Evolutionary conservation across 2,797 vertebrate species (phyloP).

Genomic region (Nyctalus aviator): DNA sequence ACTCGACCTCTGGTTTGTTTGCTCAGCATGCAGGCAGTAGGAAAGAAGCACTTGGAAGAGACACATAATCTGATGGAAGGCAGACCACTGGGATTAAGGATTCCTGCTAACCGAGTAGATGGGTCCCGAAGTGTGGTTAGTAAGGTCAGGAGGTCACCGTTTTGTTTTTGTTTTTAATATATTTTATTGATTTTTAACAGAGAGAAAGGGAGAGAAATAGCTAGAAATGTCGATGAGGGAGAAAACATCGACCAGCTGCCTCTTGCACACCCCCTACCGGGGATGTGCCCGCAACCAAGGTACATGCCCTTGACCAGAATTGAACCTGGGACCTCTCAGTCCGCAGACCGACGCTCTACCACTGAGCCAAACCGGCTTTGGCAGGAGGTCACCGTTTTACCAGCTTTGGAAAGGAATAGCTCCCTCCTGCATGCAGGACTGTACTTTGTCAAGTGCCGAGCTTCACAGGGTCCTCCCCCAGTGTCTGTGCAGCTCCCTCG

Average conservation of each 20-base stretch:
- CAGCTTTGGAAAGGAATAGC: slow-evolving; percentile 26
- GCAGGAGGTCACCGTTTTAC: not conserved
- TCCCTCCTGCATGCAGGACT: not conserved
- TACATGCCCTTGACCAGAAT: too few species aligned
- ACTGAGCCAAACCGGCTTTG: too few species aligned
- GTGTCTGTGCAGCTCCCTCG: not conserved
- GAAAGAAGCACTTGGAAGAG: not conserved
- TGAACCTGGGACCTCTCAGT: too few species aligned
- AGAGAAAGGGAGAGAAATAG: too few species aligned
- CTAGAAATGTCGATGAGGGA: too few species aligned
- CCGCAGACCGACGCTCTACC: too few species aligned
- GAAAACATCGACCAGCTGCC: too few species aligned
- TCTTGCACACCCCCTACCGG: too few species aligned
- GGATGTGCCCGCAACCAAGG: too few species aligned
- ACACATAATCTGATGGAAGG: not conserved
- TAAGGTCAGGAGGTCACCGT: not conserved
- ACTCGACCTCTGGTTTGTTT: slow-evolving; percentile 33
- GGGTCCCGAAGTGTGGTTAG: not conserved
- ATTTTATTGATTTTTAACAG: too few species aligned
- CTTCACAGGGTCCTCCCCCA: not conserved
- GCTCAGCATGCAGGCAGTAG: not conserved
- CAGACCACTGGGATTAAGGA: not conserved
- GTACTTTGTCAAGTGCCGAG: not conserved
- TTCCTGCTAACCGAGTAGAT: not conserved
- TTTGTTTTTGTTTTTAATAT: not conserved